Evolutionary conservation across 2,888 invertebrate species (phyloP).

Genomic region (Gryllus longicercus): DNA sequence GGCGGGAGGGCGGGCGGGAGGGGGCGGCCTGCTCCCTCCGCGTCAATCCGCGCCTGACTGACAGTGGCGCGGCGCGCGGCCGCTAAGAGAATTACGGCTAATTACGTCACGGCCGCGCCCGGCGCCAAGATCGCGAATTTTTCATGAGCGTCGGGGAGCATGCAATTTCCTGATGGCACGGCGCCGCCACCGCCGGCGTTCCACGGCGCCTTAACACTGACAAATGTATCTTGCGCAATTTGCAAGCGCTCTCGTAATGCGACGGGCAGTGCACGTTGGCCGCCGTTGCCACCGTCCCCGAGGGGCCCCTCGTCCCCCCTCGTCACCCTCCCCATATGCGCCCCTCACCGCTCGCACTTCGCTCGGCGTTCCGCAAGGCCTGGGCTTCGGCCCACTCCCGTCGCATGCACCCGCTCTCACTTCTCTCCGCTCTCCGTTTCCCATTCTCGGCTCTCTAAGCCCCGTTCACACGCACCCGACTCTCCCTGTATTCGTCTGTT

Average conservation of each 20-base stretch:
- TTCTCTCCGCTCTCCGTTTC: neutral
- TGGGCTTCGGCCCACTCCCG: neutral
- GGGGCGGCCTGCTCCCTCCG: neutral
- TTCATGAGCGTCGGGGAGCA: slow-evolving; percentile 29
- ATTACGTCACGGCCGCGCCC: slow-evolving; percentile 31
- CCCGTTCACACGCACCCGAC: too few species aligned
- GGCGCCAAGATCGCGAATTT: slow-evolving; percentile 33
- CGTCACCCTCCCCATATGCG: neutral
- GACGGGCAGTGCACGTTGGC: neutral
- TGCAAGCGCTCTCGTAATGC: neutral
- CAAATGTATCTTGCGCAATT: slow-evolving; percentile 17
- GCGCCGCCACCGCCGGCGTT: neutral
- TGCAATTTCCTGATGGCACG: neutral
- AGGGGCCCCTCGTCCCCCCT: neutral
- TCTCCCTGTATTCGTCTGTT: too few species aligned
- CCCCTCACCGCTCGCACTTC: neutral
- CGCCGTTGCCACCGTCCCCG: neutral
- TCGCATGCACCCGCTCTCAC: neutral
- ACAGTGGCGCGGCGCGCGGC: slow-evolving; percentile 20
- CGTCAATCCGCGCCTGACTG: slow-evolving; percentile 30
- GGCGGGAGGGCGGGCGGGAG: slow-evolving; percentile 18
- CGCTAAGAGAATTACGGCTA: slow-evolving; percentile 32
- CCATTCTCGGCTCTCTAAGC: neutral
- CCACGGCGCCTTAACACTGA: neutral
- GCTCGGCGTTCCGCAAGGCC: neutral